Base-by-base conservation (phyloP, 2,113 vertebrate genomes). In the Galeopterus variegatus region DNA sequence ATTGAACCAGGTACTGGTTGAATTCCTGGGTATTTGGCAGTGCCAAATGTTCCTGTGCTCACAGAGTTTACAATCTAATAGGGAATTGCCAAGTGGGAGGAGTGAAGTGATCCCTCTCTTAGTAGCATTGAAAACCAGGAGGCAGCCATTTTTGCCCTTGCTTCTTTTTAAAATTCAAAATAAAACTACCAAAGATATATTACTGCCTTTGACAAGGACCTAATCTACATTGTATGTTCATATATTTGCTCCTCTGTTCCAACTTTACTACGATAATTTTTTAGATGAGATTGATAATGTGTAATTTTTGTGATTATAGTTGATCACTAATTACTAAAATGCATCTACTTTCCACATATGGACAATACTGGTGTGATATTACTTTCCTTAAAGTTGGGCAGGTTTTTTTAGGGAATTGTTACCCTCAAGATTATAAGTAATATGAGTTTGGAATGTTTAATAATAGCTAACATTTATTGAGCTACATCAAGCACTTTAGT, bases 171-270 rank as follows among this genome's bases (percentile, higher is more conserved):
- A 45, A 72, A 62, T 93, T 89, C 14, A 80, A 65, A 89, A 75
- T 79, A 88, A 87, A 96, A 72, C 54, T 90, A 28, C 3, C 28
- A 76, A 52, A 75, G 26, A 75, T n/a, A n/a, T 5, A 50, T 23
- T n/a, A 31, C 56, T 93, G 28, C 36, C 33, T 58, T 75, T 81
- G 48, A 76, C 64, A 83, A 69, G 45, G 62, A 64, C 70, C 64
- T 60, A 41, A 8, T 90, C n/a, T 90, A 31, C 31, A 80, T 48
- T 89, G 90, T 79, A n/a, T 64, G 45, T 14, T 80, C 19, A 67
- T 36, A 88, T 54, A 86, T 76, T 95, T 65, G 24, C 31, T 89
- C 64, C 84, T 95, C 54, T 72, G 23, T 87, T 93, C 12, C 26
- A 81, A 12, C 28, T 87, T 90, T 70, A 65, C 18, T 93, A 11